Evolutionary conservation across 1,140 invertebrate genomes (phyloP), one percentile per base, ranked within the genome.

Genomic region (Colletes latitarsis): DNA sequence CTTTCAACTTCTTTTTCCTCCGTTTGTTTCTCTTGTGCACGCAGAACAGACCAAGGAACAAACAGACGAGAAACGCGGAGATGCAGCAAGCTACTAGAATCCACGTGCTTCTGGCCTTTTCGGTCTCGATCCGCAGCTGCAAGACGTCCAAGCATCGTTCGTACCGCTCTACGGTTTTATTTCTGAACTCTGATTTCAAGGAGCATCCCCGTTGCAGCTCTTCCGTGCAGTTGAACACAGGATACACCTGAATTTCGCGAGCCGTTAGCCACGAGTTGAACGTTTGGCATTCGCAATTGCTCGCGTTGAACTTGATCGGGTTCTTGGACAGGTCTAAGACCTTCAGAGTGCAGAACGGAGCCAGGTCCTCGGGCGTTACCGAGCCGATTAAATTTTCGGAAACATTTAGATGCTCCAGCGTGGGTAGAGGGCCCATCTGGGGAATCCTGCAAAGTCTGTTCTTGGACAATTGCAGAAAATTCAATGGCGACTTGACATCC

Each of bases 1-100:
- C 86, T 77, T 91, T 81, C 39, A 87, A 43, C 70, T 86, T 90
- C 4, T 88, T 80, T 53, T 86, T 88, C 6, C 77, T 77, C 15
- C 84, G 77, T 17, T 88, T 88, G 58, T 93, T 93, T 10, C 85
- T 78, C 58, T 89, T 92, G 75, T 92, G 92, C 9, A 93, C 84
- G 58, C 90, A 93, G 66, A 88, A 91, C 0, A 93, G 83, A 0
- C 63, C 69, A 0, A 91, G n/a, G 55, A 92, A 90, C 8, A 92
- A 21, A 10, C 73, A 70, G 3, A 84, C 30, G 3, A 90, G 83
- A 10, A 92, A 90, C 0, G 41, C 86, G 0, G 62, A 73, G n/a
- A 93, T 71, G 75, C 89, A 89, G 0, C 87, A 89, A 8, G 83
- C 88, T 0, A 93, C 84, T n/a, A 91, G 43, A 46, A 92, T 93